Evolutionary conservation across 1,140 invertebrate genomes (phyloP).

Genomic region (Lycorma delicatula): DNA sequence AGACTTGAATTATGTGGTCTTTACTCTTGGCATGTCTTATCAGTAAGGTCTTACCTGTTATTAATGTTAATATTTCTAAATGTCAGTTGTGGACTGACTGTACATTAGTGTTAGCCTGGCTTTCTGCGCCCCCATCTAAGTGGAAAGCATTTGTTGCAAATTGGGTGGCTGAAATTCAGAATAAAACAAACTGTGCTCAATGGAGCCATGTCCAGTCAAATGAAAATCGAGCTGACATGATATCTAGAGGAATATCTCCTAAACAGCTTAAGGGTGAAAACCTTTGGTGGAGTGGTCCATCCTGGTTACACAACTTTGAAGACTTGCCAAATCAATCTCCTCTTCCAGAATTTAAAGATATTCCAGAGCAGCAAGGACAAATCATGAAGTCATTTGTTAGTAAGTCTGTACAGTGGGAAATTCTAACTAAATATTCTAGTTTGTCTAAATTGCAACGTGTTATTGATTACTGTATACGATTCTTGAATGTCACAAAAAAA

Average conservation of each 20-base stretch:
- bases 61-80: neutral
- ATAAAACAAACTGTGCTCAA: neutral
- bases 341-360: too few relatives aligned
- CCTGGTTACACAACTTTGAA: too few relatives aligned
- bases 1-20: slow-evolving; percentile 38
- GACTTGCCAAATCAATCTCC: too few relatives aligned
- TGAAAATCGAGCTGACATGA: neutral
- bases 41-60: neutral
- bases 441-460: too few relatives aligned
- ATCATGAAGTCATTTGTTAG: too few relatives aligned
- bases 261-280: neutral
- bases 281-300: neutral
- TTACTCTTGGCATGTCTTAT: slow-evolving; percentile 26
- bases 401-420: too few relatives aligned
- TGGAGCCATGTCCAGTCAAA: neutral
- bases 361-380: too few relatives aligned
- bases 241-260: neutral
- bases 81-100: neutral
- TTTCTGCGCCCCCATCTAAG: neutral
- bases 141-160: neutral
- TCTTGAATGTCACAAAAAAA: too few relatives aligned
- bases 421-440: too few relatives aligned
- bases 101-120: neutral
- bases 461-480: too few relatives aligned
- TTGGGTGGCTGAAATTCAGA: neutral